Evolutionary conservation across 2,113 vertebrate genomes (phyloP).

Genomic region (Gyps fulvus): DNA sequence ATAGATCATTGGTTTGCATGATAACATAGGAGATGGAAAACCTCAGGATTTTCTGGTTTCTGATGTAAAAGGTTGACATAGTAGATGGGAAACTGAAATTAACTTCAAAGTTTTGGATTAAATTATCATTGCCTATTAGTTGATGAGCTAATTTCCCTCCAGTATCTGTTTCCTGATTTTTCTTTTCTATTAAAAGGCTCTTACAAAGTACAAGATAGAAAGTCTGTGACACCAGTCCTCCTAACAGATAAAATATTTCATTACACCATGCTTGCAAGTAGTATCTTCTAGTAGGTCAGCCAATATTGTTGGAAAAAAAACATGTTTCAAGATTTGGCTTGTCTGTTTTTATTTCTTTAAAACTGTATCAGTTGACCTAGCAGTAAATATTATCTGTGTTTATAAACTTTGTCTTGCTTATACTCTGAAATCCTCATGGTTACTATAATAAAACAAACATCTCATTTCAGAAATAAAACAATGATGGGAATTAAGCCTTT

Average conservation of each 20-base stretch:
- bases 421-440: background rate
- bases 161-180: background rate
- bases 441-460: background rate
- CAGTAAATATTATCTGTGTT: background rate
- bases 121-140: background rate
- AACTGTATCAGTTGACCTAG: background rate
- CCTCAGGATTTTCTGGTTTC: slow-evolving; percentile 7
- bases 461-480: background rate
- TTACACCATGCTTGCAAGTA: background rate
- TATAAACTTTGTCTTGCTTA: background rate
- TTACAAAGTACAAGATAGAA: background rate
- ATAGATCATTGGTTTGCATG: background rate
- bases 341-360: background rate
- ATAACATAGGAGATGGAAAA: background rate
- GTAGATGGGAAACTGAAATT: background rate
- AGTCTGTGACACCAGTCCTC: background rate
- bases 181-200: background rate
- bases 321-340: background rate
- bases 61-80: background rate
- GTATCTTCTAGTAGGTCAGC: background rate
- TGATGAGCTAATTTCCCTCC: background rate
- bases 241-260: background rate
- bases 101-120: background rate
- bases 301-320: background rate
- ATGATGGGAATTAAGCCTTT: background rate